These are phyloP conservation scores for Malthinus flaveolus DNA, from an alignment of 2,888 invertebrate species.

Conservation along the genomic window DNA sequence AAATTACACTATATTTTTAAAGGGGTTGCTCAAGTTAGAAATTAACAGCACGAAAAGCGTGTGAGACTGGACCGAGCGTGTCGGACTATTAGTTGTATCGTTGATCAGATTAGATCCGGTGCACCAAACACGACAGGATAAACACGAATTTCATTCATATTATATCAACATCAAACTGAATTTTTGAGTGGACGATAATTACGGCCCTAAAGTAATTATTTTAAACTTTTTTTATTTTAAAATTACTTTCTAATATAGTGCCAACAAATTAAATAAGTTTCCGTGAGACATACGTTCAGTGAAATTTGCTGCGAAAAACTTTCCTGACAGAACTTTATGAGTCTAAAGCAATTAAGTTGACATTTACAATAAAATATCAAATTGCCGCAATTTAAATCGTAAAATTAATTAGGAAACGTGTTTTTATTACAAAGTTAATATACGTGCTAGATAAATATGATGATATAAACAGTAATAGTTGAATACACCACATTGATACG, in stretches of 20 bases:
- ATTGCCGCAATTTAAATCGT: no score
- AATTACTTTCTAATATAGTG: neutral
- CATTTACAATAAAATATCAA: no score
- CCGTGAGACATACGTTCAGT: no score
- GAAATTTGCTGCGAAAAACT: no score
- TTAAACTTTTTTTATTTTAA: constrained; percentile 9
- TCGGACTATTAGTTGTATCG: constrained; percentile 28
- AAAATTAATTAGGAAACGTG: no score
- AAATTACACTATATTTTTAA: constrained; percentile 18
- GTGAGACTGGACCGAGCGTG: constrained; percentile 25
- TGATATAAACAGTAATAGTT: no score
- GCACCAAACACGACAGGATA: constrained; percentile 23
- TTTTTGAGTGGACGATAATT: constrained; percentile 22
- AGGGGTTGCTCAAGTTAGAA: constrained; percentile 21
- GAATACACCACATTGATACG: no score
- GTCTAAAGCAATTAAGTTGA: no score
- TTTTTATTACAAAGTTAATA: no score
- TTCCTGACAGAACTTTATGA: no score
- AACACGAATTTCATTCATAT: constrained; percentile 29
- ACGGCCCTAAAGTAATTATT: constrained; percentile 11
- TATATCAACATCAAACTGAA: constrained; percentile 25
- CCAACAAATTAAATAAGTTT: neutral
- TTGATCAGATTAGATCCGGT: constrained; percentile 26
- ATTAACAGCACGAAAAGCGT: constrained; percentile 28
- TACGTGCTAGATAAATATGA: no score